Evolutionary conservation across 2,888 invertebrate species (phyloP), one percentile per base, ranked within the genome.

Genomic region (Drosophila longiperda): DNA sequence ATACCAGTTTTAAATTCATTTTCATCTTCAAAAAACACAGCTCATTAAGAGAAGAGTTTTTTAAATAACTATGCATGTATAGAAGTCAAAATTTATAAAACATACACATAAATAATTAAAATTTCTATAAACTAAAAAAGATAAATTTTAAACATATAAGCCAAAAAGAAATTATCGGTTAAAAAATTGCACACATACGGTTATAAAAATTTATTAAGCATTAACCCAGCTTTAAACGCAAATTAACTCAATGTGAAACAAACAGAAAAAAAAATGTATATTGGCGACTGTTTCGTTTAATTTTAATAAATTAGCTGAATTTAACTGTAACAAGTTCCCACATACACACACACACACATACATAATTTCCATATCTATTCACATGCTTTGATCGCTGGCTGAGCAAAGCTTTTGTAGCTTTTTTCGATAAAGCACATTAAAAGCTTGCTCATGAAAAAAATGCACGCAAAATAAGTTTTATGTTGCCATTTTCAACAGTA

Each of bases 361-460:
- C 40, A 54, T 65, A 69, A 26, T n/a, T 55, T 49, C 29, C 45
- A 42, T 42, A 42, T 23, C 23, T 50, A 42, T 48, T 48, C 58
- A 70, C 54, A 42, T 38, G 57, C 62, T 62, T 66, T 52, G 38
- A 60, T 33, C 45, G 63, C 58, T 58, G 57, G 65, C 65, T 71
- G 62, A 71, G 72, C 72, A 66, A 61, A 59, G 76, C 78, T 77
- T 77, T 53, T 42, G 50, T 66, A 60, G 72, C 75, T 64, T 71
- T 42, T 49, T 33, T 40, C 11, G 11, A 29, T 40, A 71, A 75
- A 75, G 61, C 73, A 72, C 73, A 54, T 73, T 67, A 42, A 57
- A 58, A 63, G 64, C 73, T 73, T 29, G 61, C 63, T 50, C 60
- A 58, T 50, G 9, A 42, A 67, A 50, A 60, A 50, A 17, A n/a